Percentiles rank a stretch among this genome's conserved stretches.
These are phyloP conservation scores for Hippolais icterina DNA, from an alignment of 2,113 vertebrate genomes.

Conservation along the genomic window DNA sequence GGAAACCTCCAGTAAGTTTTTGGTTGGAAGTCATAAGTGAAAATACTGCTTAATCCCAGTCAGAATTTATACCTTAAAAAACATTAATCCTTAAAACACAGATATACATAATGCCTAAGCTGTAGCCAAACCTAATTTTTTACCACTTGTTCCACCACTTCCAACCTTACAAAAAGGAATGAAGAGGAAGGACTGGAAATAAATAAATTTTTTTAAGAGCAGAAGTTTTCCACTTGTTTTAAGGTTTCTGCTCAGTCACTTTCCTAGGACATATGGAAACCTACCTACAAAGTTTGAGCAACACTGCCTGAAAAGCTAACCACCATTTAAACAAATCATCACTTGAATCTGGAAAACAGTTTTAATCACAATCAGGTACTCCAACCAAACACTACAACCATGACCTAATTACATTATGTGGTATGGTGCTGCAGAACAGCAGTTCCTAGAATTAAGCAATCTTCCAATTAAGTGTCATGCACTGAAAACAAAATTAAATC, in stretches of 20 bases:
- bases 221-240: neutral
- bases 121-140: neutral
- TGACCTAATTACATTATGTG: slow-evolving; percentile 47
- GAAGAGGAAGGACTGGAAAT: neutral
- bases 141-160: neutral
- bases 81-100: neutral
- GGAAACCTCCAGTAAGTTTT: neutral
- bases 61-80: neutral
- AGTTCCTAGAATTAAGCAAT: slow-evolving; percentile 54
- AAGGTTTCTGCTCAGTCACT: neutral
- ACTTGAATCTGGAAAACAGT: neutral
- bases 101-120: neutral
- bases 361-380: slow-evolving; percentile 15
- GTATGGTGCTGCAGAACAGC: slow-evolving; percentile 1
- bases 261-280: neutral
- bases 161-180: neutral
- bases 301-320: neutral
- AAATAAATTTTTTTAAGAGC: neutral
- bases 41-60: neutral
- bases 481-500: slow-evolving; percentile 48
- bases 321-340: neutral
- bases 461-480: slow-evolving; percentile 46
- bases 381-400: neutral
- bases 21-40: neutral
- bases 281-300: neutral